These are phyloP conservation scores for Anguilla anguilla DNA, from an alignment of 2,797 vertebrate genomes.

Conservation along the genomic window DNA sequence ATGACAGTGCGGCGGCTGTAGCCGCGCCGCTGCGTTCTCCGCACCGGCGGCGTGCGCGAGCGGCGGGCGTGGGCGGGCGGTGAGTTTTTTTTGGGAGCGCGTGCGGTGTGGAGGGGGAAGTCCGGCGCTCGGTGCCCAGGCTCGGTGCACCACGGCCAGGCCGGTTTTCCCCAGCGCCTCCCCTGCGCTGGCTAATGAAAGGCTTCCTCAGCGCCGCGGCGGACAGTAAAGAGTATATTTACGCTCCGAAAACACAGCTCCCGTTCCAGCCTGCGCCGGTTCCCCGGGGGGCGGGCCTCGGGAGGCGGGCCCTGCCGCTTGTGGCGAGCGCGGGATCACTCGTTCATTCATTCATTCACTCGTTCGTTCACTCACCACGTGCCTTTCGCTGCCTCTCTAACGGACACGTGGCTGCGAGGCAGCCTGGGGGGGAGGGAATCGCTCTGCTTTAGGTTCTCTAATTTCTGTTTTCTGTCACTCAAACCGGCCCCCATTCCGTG, in stretches of 20 bases:
- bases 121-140: conserved; percentile 51
- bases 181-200: conserved; percentile 74
- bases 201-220: conserved; percentile 76
- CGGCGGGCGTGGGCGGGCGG: background rate
- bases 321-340: background rate
- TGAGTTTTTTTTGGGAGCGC: background rate
- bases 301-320: background rate
- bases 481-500: background rate
- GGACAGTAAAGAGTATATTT: conserved; percentile 77
- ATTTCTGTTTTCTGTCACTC: conserved; percentile 24
- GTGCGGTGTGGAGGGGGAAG: conserved; percentile 37
- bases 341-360: background rate
- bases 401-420: background rate
- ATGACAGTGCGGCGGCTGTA: background rate
- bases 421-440: background rate
- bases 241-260: conserved; percentile 65
- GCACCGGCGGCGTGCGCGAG: background rate
- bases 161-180: conserved; percentile 75
- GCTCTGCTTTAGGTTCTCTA: no score
- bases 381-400: background rate
- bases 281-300: conserved; percentile 20
- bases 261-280: conserved; percentile 33
- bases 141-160: conserved; percentile 71
- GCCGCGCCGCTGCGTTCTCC: background rate
- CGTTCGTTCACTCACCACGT: background rate